Percentiles rank a stretch among this genome's conserved stretches.
phyloP scores from a whole-genome alignment of 2,888 invertebrate species.

The Ptychoptera albimana region DNA sequence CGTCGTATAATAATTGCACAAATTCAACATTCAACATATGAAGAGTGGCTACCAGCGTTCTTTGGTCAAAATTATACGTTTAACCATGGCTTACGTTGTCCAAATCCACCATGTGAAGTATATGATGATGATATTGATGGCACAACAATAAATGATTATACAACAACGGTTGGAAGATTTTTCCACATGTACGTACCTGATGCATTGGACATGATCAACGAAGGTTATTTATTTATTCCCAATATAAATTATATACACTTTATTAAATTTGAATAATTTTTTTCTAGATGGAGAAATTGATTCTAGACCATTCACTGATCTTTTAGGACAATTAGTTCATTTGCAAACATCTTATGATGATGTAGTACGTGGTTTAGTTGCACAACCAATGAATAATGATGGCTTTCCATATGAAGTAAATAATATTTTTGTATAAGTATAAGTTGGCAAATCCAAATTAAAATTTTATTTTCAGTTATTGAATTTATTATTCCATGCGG shows the following conservation, averaged over 20 bases:
- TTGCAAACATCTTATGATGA: slow-evolving; percentile 32
- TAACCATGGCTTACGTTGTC: slow-evolving; percentile 20
- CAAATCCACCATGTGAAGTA: slow-evolving; percentile 13
- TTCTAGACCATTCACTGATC: too few species aligned
- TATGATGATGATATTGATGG: slow-evolving; percentile 26
- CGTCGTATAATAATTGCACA: slow-evolving; percentile 33
- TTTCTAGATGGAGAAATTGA: too few species aligned
- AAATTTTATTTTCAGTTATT: too few species aligned
- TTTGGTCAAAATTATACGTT: slow-evolving; percentile 29
- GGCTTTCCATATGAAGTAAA: slow-evolving; percentile 7
- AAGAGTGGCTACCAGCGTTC: slow-evolving; percentile 36
- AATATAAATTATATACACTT: too few species aligned
- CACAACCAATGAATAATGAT: slow-evolving; percentile 21
- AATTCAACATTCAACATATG: slow-evolving; percentile 35
- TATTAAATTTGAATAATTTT: too few species aligned
- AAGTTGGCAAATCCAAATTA: too few species aligned
- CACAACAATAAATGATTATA: slow-evolving; percentile 46
- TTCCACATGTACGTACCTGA: slow-evolving; percentile 46
- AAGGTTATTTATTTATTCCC: slow-evolving; percentile 10
- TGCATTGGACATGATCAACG: slow-evolving; percentile 23
- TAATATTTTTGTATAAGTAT: too few species aligned
- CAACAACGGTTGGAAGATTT: slow-evolving; percentile 60
- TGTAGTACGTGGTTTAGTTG: slow-evolving; percentile 37
- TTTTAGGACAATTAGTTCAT: too few species aligned
- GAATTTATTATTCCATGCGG: too few species aligned